Conservation (phyloP, 2,797 vertebrate genomes). For the Melanogrammus aeglefinus region DNA sequence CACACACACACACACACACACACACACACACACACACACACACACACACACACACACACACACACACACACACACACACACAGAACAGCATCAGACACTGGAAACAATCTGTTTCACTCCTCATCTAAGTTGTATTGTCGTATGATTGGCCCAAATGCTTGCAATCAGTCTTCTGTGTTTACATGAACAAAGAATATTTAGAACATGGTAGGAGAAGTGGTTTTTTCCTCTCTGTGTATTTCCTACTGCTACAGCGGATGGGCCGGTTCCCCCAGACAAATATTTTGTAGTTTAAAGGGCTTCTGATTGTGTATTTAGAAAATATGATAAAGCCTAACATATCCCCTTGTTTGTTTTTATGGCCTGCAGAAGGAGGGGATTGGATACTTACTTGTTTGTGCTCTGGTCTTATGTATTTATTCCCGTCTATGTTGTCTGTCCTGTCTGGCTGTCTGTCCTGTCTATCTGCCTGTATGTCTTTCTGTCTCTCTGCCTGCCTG, state of each 20-base stretch:
- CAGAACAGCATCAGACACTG: slow-evolving; percentile 6
- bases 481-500: slow-evolving; percentile 11
- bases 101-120: slow-evolving; percentile 37
- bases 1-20: slow-evolving; percentile 12
- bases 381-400: no score
- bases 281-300: neutral
- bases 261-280: neutral
- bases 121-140: slow-evolving; percentile 40
- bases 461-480: neutral
- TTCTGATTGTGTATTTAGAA: slow-evolving; percentile 26
- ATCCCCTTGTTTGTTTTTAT: neutral
- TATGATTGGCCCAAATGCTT: slow-evolving; percentile 44
- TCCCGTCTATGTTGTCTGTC: no score
- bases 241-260: slow-evolving; percentile 10
- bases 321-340: neutral
- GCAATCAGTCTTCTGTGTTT: slow-evolving; percentile 60
- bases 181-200: slow-evolving; percentile 35
- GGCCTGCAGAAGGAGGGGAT: no score
- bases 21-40: slow-evolving; percentile 12
- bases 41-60: slow-evolving; percentile 18
- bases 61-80: slow-evolving; percentile 2
- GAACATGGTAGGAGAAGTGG: slow-evolving; percentile 35
- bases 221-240: slow-evolving; percentile 38
- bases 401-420: no score
- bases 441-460: neutral